Evolutionary conservation across 2,797 vertebrate genomes (phyloP).

Genomic region (Fringilla coelebs): DNA sequence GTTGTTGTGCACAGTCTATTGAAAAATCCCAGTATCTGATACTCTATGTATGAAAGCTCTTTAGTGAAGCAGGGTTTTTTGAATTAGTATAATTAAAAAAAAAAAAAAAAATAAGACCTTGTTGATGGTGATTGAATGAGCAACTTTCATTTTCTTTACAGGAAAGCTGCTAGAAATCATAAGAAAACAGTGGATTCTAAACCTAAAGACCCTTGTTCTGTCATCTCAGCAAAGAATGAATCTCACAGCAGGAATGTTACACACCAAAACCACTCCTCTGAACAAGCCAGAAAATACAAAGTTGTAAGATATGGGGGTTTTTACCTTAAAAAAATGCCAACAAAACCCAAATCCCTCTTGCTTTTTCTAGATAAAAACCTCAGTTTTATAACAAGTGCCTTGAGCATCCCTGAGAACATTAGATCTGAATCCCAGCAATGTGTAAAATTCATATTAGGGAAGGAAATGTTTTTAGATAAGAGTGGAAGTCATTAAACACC

Average conservation of each 20-base stretch:
- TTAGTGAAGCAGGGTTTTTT: neutral
- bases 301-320: slow-evolving; percentile 64
- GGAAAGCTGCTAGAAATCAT: slow-evolving; percentile 87
- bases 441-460: neutral
- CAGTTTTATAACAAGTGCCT: neutral
- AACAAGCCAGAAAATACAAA: slow-evolving; percentile 64
- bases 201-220: slow-evolving; percentile 54
- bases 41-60: neutral
- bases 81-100: neutral
- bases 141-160: slow-evolving; percentile 46
- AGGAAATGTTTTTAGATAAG: neutral
- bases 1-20: neutral
- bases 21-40: neutral
- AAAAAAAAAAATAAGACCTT: neutral
- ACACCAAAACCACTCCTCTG: slow-evolving; percentile 20
- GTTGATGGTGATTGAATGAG: neutral
- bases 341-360: neutral
- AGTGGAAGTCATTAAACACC: neutral
- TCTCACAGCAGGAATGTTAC: neutral
- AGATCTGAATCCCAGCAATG: neutral
- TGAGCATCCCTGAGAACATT: neutral
- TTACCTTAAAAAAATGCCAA: neutral
- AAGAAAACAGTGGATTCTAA: slow-evolving; percentile 78
- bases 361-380: neutral
- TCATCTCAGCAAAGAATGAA: slow-evolving; percentile 53